phyloP scores from a whole-genome alignment of 1,140 invertebrate genomes.

The Glossosoma conforme region DNA sequence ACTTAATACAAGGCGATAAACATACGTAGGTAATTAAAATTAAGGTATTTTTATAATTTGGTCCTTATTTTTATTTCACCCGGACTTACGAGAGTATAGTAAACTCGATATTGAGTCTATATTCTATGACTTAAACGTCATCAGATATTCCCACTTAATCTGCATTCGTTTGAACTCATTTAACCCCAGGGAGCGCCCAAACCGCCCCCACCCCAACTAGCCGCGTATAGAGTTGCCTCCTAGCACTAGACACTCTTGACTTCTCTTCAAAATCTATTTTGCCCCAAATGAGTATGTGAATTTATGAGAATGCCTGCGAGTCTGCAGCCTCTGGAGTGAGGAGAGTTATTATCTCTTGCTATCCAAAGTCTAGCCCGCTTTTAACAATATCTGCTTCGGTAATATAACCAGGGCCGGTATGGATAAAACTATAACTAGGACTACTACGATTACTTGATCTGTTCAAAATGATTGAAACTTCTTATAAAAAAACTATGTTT shows the following conservation, averaged over 20 bases:
- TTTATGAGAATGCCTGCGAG: slow-evolving; percentile 30
- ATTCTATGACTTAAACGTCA: neutral
- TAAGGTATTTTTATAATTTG: too few relatives aligned
- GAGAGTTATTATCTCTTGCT: slow-evolving; percentile 28
- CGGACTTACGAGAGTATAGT: too few relatives aligned
- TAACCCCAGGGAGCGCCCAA: slow-evolving; percentile 18
- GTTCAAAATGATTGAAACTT: too few relatives aligned
- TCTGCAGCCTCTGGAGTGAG: slow-evolving; percentile 8
- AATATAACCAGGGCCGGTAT: slow-evolving; percentile 18
- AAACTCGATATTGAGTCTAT: too few relatives aligned
- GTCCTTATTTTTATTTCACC: too few relatives aligned
- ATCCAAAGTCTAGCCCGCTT: slow-evolving; percentile 26
- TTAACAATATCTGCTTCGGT: slow-evolving; percentile 23
- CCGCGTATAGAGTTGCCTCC: slow-evolving; percentile 17
- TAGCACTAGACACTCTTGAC: slow-evolving; percentile 30
- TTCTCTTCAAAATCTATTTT: slow-evolving; percentile 33
- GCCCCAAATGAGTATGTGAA: slow-evolving; percentile 29
- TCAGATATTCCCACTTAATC: slow-evolving; percentile 24
- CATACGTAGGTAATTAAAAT: too few relatives aligned
- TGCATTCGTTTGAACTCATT: slow-evolving; percentile 31
- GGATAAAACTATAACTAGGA: too few relatives aligned
- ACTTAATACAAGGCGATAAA: too few relatives aligned
- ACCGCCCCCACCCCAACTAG: slow-evolving; percentile 8
- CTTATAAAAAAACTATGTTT: too few relatives aligned
- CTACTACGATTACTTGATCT: too few relatives aligned